Conservation (phyloP, 2,888 invertebrate genomes). For the Cantharis nigra region DNA sequence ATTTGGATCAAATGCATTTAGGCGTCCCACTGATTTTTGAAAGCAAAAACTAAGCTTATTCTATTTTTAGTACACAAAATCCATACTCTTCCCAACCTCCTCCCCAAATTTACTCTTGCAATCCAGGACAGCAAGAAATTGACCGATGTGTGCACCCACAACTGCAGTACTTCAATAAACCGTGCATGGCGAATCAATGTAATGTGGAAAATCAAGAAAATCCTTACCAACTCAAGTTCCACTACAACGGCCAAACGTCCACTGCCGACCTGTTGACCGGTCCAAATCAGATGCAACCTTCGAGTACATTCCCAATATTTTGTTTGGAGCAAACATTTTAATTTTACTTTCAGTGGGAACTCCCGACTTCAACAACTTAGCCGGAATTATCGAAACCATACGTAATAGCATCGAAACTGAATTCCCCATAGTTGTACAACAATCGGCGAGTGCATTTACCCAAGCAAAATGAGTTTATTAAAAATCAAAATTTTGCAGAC, state of each 20-base stretch:
- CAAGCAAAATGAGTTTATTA: not conserved
- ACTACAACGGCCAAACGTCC: conserved; percentile 36
- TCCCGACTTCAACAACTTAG: not conserved
- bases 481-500: not conserved
- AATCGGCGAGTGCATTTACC: not conserved
- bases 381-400: not conserved
- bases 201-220: conserved; percentile 15
- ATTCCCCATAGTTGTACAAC: not conserved
- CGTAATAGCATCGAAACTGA: not conserved
- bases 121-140: not conserved
- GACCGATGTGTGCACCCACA: not conserved
- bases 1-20: not conserved
- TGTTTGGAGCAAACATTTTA: not conserved
- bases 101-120: not conserved
- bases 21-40: not conserved
- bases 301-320: not conserved
- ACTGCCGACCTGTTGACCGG: conserved; percentile 35
- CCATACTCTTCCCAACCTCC: not conserved
- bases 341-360: not conserved
- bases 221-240: conserved; percentile 40
- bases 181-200: not conserved
- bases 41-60: not conserved
- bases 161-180: not conserved
- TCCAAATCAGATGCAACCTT: not conserved
- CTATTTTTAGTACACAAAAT: not conserved